Conservation (phyloP, 30 jellyfish, hydroid and myxozoan genomes). For the Hydractinia echinata region DNA sequence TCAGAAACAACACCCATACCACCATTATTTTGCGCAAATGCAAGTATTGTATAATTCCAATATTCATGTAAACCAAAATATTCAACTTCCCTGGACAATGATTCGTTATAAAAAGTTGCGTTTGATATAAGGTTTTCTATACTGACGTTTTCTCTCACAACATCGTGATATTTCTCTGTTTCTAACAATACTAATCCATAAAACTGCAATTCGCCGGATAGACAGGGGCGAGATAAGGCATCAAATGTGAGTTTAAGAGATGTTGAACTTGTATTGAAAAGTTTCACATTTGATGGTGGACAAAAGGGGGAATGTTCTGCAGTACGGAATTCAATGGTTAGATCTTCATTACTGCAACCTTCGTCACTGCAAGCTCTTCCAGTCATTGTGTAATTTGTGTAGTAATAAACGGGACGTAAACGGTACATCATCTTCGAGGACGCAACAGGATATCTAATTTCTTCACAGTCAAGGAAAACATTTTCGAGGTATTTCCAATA, state of each 20-base stretch:
- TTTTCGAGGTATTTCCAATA: background rate
- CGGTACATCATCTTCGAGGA: background rate
- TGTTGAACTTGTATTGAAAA: conserved; percentile 12
- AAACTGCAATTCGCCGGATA: conserved; percentile 2
- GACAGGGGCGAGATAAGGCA: background rate
- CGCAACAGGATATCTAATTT: background rate
- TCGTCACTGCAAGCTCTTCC: conserved; percentile 19
- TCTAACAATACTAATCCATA: conserved; percentile 2
- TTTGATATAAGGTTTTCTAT: background rate
- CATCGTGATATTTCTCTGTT: background rate
- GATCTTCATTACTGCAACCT: conserved; percentile 1
- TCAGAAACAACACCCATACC: conserved; percentile 18
- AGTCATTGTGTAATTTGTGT: background rate
- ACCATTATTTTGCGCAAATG: conserved; percentile 12
- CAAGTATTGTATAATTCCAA: background rate
- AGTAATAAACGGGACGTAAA: background rate
- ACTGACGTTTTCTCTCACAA: background rate
- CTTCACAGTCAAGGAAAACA: background rate
- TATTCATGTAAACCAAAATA: conserved; percentile 2
- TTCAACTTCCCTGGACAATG: background rate
- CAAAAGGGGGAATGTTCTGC: conserved; percentile 4
- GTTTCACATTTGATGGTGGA: background rate
- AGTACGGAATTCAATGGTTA: background rate
- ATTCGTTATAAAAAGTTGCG: background rate
- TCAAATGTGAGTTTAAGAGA: background rate